Conservation (phyloP, 1,140 invertebrate species). For the Ceratosolen fusciceps region DNA sequence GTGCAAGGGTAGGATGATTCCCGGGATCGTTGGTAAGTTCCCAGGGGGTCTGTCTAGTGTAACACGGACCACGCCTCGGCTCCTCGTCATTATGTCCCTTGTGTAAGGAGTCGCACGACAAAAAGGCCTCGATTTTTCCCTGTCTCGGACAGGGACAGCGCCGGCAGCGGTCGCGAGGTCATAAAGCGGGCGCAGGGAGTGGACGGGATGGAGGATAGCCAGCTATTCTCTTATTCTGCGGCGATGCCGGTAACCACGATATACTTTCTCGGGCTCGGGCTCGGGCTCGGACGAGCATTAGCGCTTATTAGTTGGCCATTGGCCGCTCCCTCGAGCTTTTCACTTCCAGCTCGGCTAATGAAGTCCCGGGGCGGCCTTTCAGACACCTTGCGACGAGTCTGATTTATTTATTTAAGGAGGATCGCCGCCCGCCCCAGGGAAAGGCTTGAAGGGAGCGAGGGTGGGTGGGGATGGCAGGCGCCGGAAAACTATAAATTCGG, state of each 20-base stretch:
- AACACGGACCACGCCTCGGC: conserved; percentile 22
- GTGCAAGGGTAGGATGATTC: not conserved
- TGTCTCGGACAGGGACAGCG: conserved; percentile 53
- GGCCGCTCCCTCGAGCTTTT: not conserved
- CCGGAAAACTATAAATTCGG: no score
- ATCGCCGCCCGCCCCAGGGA: no score
- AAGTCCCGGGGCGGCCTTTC: no score
- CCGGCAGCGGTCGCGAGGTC: not conserved
- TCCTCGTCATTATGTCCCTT: not conserved
- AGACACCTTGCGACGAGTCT: not conserved
- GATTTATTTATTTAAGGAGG: not conserved
- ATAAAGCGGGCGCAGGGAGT: not conserved
- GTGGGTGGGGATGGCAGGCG: not conserved
- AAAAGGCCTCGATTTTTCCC: conserved; percentile 56
- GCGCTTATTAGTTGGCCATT: not conserved
- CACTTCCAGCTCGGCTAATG: not conserved
- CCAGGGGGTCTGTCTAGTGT: conserved; percentile 31
- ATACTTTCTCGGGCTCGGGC: not conserved
- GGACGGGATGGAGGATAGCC: not conserved
- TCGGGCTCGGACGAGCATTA: no score
- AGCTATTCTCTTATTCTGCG: not conserved
- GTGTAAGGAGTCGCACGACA: conserved; percentile 42
- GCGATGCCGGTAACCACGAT: conserved; percentile 56
- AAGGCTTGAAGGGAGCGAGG: no score
- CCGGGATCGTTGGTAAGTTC: not conserved